phyloP scores from a whole-genome alignment of 2,113 vertebrate genomes.

The Melozone crissalis region DNA sequence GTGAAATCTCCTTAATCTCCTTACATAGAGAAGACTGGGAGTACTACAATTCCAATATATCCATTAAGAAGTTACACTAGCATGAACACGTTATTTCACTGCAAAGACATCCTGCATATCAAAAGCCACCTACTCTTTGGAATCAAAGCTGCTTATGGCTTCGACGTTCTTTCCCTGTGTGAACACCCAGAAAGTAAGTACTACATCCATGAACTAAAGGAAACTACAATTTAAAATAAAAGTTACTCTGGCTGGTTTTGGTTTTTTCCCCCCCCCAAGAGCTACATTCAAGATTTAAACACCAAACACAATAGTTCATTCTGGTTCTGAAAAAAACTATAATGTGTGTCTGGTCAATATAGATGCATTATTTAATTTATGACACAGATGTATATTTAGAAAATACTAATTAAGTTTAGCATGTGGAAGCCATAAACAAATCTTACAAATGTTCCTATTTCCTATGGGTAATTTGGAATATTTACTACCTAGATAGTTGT shows the following conservation, averaged over 20 bases:
- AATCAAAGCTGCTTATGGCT: background rate
- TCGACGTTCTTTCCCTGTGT: background rate
- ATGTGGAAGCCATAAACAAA: background rate
- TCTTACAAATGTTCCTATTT: background rate
- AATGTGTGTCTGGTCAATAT: fast-evolving
- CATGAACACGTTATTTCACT: background rate
- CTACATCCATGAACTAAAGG: background rate
- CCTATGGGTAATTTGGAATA: background rate
- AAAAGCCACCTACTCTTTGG: background rate
- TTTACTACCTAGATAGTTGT: background rate
- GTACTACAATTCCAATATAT: background rate
- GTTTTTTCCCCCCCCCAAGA: too few relatives aligned
- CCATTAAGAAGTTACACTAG: background rate
- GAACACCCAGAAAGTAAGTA: background rate
- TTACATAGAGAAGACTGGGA: background rate
- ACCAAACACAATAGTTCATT: background rate
- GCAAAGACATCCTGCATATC: background rate
- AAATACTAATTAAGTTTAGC: background rate
- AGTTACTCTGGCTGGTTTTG: background rate
- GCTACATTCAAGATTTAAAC: background rate
- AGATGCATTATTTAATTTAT: background rate
- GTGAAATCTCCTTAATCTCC: background rate
- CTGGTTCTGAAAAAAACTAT: background rate
- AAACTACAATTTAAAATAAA: background rate
- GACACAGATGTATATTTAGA: background rate